Evolutionary conservation across 37 sponge, comb jelly and placozoan genomes (phyloP).

Genomic region (Diacarnus erythraeanus): DNA sequence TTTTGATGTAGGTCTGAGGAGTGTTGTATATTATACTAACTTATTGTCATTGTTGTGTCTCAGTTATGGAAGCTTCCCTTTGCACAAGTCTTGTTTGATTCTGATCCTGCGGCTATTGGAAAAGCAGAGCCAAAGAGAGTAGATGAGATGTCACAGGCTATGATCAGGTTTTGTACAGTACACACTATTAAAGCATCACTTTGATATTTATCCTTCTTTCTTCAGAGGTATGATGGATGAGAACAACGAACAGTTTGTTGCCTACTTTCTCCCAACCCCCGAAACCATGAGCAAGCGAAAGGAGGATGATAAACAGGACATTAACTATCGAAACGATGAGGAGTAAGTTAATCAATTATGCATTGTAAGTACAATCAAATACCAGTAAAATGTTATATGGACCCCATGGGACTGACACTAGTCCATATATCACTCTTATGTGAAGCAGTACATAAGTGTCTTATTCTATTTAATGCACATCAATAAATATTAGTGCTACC

Average conservation of each 20-base stretch:
- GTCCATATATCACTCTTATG: too few species aligned
- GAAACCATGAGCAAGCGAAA: constrained; percentile 83
- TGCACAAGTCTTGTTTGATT: constrained; percentile 97
- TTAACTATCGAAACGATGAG: constrained; percentile 47
- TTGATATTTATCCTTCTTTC: not conserved
- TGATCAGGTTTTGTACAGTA: too few species aligned
- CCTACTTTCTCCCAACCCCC: constrained; percentile 92
- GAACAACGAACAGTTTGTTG: constrained; percentile 98
- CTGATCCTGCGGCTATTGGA: constrained; percentile 77
- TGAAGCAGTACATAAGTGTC: too few species aligned
- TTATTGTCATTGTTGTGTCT: not conserved
- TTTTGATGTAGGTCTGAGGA: constrained; percentile 75
- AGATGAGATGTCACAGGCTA: constrained; percentile 89
- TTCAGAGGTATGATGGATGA: constrained; percentile 98
- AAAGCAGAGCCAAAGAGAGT: constrained; percentile 38
- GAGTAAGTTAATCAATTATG: constrained; percentile 29
- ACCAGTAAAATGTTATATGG: not conserved
- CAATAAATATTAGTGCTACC: too few species aligned
- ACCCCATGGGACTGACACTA: too few species aligned
- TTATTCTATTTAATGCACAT: too few species aligned
- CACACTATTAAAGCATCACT: not conserved
- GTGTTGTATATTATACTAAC: too few species aligned
- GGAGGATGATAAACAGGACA: constrained; percentile 50
- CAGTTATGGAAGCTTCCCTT: constrained; percentile 95
- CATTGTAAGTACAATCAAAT: not conserved